phyloP scores from a whole-genome alignment of 2,888 invertebrate genomes.

The Seladonia tumulorum region DNA sequence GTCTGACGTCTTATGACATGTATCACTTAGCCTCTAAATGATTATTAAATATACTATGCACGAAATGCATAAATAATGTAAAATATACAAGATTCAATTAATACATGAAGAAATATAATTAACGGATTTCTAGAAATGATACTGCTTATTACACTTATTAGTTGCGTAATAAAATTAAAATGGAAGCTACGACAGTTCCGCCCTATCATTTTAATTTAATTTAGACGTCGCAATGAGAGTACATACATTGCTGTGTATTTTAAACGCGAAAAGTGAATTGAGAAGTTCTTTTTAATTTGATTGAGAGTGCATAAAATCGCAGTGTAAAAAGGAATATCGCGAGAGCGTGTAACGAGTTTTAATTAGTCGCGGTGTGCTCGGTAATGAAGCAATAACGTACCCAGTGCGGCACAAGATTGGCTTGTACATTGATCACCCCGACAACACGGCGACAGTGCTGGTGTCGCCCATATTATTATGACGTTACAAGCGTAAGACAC shows the following conservation, averaged over 20 bases:
- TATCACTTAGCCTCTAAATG: too few relatives aligned
- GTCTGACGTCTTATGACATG: background rate
- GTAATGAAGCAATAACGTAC: conserved; percentile 81
- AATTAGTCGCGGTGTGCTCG: background rate
- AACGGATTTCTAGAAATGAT: background rate
- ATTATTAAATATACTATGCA: too few relatives aligned
- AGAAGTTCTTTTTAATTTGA: background rate
- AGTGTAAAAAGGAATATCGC: background rate
- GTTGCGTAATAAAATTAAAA: background rate
- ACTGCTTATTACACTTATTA: background rate
- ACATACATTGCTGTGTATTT: too few relatives aligned
- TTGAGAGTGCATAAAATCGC: background rate
- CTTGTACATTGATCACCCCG: background rate
- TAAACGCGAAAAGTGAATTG: background rate
- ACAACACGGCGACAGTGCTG: conserved; percentile 33
- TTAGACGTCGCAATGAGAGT: background rate
- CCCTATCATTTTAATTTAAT: background rate
- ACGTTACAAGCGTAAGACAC: conserved; percentile 88
- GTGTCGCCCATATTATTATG: conserved; percentile 79
- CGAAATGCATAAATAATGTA: too few relatives aligned
- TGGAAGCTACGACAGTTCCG: background rate
- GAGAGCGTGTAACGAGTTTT: background rate
- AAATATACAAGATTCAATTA: background rate
- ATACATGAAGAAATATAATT: background rate
- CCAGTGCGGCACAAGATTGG: conserved; percentile 85